A percentile compares a stretch with the other conserved stretches of the same genome.
These are phyloP conservation scores for Seladonia tumulorum DNA, from an alignment of 2,888 invertebrate genomes.

Conservation along the genomic window DNA sequence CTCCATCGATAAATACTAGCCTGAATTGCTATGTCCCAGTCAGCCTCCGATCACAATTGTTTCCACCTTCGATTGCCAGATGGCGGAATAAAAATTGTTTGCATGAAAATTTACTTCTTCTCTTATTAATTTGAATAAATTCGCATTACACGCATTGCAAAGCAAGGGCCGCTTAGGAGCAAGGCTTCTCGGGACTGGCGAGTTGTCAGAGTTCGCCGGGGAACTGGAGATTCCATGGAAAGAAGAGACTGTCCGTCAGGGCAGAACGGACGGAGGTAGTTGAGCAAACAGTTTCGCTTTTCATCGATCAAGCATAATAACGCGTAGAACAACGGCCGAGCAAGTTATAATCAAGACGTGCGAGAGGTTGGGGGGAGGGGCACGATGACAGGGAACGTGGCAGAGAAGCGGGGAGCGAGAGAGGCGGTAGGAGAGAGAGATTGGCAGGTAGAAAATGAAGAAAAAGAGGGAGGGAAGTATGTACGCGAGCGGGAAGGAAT, in stretches of 20 bases:
- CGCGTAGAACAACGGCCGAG: constrained; percentile 29
- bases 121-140: too few relatives aligned
- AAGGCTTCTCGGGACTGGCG: too few relatives aligned
- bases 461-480: constrained; percentile 29
- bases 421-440: constrained; percentile 28
- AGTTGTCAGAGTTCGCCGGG: not conserved
- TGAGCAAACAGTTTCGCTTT: constrained; percentile 6
- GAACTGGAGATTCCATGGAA: not conserved
- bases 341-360: constrained; percentile 15
- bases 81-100: too few relatives aligned
- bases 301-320: constrained; percentile 11
- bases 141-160: too few relatives aligned
- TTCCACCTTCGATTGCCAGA: too few relatives aligned
- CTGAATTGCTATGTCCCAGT: too few relatives aligned
- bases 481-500: constrained; percentile 45
- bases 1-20: too few relatives aligned
- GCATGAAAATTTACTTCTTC: too few relatives aligned
- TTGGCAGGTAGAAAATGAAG: constrained; percentile 55
- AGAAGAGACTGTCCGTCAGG: not conserved
- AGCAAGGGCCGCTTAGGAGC: too few relatives aligned
- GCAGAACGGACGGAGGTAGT: not conserved
- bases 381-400: constrained; percentile 39
- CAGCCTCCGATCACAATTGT: too few relatives aligned
- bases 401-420: constrained; percentile 26
- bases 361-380: constrained; percentile 13